Base-by-base conservation (phyloP, 2,797 vertebrate species). In the Spheniscus humboldti region DNA sequence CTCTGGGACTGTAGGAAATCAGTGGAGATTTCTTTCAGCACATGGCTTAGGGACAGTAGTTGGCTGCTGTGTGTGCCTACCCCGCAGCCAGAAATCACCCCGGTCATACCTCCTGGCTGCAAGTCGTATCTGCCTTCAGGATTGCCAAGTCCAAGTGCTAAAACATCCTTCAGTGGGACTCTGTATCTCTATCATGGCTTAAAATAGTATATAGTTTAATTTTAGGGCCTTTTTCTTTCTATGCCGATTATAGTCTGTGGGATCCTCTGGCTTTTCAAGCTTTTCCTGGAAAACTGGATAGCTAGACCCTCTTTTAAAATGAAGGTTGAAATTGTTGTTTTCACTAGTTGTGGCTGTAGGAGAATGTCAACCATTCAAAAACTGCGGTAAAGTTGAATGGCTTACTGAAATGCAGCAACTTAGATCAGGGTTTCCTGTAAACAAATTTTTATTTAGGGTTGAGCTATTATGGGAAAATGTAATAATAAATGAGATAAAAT, bases 51-150 rank as follows among this genome's bases (percentile, higher is more conserved):
- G 74, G 55, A 28, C 33, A 55, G 15, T 37, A 41, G 6, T 15
- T 30, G 9, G 30, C 25, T 67, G 12, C 33, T 64, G 2, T 13
- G 25, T 69, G 20, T 48, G n/a, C 27, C 30, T 82, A 4, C 22
- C 18, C 35, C 0, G 1, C 16, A 37, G 17, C 3, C 18, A 83
- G 39, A n/a, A 68, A 66, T 31, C 47, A 7, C 47, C 25, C 50
- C 0, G 2, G 31, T 56, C 37, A 6, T 18, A 8, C 9, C 30
- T 93, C 16, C 39, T 55, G n/a, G 8, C 20, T 93, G 39, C 22
- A 19, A 31, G 18, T 45, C 16, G 0, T 1, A 10, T 10, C 19
- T 72, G 45, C 60, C 18, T 23, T 10, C 22, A 30, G 53, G 41
- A 41, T 48, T 63, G 56, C 39, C 16, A 20, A 14, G 13, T 43